Evolutionary conservation across 1,140 invertebrate genomes (phyloP), one percentile per base, ranked within the genome.

Genomic region (Arctopsyche grandis): DNA sequence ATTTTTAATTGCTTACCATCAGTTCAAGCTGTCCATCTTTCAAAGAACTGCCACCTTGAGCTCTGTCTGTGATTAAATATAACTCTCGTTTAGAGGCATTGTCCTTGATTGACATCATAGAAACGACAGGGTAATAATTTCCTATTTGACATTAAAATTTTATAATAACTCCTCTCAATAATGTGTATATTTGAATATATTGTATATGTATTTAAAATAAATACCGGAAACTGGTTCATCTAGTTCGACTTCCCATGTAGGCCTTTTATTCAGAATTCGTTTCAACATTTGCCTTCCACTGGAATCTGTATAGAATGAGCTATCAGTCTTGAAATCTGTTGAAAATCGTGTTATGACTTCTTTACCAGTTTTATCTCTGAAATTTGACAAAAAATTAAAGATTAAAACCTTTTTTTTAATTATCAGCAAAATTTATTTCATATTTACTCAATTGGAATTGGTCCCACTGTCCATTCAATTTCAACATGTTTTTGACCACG

Each of bases 111-210:
- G 90, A 88, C 19, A 99, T 97, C 77, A 94, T 91, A 5, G 93
- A 93, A 16, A 96, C 97, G 0, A 99, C 91, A 0, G 98, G 98
- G 86, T 97, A 99, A 86, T 98, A 99, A 86, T 99, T 99, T 0
- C 86, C 88, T 0, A 85, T 81, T 38, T 38, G 29, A 38, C 29
- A 38, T 38, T 38, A 7, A 56, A 56, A 16, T 4, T 56, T 4
- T 4, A 56, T 56, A 16, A 16, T n/a, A 16, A 58, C 21, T 58
- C 21, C 1, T 1, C 14, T 16, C 10, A 21, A 58, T n/a, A 58
- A 21, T 58, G 10, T 58, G 1, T 4, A 16, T 58, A 58, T 58
- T n/a, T 21, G 21, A 58, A 58, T 38, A 56, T 44, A 12, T 75
- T 38, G 12, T 70, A n/a, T n/a, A n/a, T n/a, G n/a, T 16, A 56